Percentiles rank a stretch among this genome's conserved stretches.
Conservation (phyloP, 2,113 vertebrate genomes). For the Chamaetylas fuelleborni region DNA sequence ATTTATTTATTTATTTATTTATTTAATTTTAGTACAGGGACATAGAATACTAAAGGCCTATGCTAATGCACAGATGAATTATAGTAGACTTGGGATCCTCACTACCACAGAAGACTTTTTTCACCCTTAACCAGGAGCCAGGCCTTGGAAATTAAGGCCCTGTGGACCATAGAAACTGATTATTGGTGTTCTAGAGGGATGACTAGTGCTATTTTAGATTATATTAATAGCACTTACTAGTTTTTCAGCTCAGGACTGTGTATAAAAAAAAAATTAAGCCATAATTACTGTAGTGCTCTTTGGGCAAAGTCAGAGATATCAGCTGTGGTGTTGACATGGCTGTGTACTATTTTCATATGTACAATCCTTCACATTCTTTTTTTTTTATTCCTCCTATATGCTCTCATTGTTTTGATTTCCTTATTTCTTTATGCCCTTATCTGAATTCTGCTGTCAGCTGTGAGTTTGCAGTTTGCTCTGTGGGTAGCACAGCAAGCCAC, state of each 20-base stretch:
- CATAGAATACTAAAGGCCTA: not conserved
- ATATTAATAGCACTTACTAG: not conserved
- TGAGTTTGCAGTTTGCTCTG: not conserved
- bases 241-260: not conserved
- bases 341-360: not conserved
- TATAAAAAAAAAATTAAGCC: not conserved
- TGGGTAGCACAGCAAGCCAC: not conserved
- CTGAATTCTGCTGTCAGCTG: not conserved
- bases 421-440: not conserved
- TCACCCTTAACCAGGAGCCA: not conserved
- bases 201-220: not conserved
- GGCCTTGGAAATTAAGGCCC: not conserved
- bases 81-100: not conserved
- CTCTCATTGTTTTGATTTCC: not conserved
- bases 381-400: not conserved
- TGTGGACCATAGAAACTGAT: not conserved
- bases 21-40: not conserved
- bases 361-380: not conserved
- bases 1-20: not conserved
- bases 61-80: not conserved
- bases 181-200: not conserved
- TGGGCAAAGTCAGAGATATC: not conserved
- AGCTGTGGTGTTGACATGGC: not conserved
- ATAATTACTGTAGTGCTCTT: not conserved
- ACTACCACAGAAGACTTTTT: not conserved